phyloP scores from a whole-genome alignment of 1,140 invertebrate genomes.

The Aradophagus sp. region DNA sequence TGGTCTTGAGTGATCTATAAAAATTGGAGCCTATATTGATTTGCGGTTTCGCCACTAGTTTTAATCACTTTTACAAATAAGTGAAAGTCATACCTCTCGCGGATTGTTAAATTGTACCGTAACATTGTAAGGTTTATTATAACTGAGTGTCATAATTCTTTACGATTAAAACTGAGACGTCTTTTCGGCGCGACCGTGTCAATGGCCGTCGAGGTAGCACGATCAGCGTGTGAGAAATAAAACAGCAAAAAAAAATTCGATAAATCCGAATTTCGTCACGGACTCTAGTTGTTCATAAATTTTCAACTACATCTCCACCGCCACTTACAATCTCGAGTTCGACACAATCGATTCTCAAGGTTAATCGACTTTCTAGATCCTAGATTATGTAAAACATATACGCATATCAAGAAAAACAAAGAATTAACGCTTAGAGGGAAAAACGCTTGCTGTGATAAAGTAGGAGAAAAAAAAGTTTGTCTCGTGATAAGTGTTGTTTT shows the following conservation, averaged over 20 bases:
- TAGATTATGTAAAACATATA: slow-evolving; percentile 39
- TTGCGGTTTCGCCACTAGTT: slow-evolving; percentile 24
- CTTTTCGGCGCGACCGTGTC: neutral
- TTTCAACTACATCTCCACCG: slow-evolving; percentile 13
- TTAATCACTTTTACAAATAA: slow-evolving; percentile 28
- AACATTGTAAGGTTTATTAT: slow-evolving; percentile 18
- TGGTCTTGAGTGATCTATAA: slow-evolving; percentile 10
- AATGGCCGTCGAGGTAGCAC: neutral
- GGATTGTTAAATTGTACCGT: slow-evolving; percentile 18
- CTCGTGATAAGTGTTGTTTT: no score
- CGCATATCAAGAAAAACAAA: slow-evolving; percentile 18
- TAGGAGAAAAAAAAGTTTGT: no score
- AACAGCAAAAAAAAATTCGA: no score
- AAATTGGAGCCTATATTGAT: slow-evolving; percentile 17
- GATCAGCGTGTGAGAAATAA: neutral
- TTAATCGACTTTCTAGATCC: slow-evolving; percentile 51
- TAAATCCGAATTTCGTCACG: no score
- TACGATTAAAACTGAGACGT: neutral
- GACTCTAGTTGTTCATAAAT: neutral
- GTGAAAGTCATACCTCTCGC: slow-evolving; percentile 31
- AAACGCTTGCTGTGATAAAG: no score
- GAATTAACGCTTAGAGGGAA: no score
- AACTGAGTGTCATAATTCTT: slow-evolving; percentile 19
- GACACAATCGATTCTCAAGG: slow-evolving; percentile 43
- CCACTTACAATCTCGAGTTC: neutral